A percentile compares a stretch with the other conserved stretches of the same genome.
These are phyloP conservation scores for Eulacestoma nigropectus DNA, from an alignment of 2,113 vertebrate genomes.

Conservation along the genomic window DNA sequence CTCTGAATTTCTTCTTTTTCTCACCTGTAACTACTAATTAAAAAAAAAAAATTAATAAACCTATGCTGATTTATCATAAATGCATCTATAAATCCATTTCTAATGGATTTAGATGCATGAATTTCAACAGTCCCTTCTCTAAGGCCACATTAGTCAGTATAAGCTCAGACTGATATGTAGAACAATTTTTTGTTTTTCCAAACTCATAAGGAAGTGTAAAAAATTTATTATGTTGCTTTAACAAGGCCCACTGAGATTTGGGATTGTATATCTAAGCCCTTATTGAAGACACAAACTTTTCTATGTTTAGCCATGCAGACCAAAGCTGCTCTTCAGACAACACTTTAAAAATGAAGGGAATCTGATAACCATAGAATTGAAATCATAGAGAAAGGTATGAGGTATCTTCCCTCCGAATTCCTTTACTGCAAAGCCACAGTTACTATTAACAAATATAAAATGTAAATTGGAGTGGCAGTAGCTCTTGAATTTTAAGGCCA, in stretches of 20 bases:
- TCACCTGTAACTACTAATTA: background rate
- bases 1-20: constrained; percentile 44
- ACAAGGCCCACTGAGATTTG: constrained; percentile 68
- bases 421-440: background rate
- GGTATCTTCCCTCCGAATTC: background rate
- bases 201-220: constrained; percentile 65
- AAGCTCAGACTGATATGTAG: constrained; percentile 60
- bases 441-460: background rate
- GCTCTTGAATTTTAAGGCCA: background rate
- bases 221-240: constrained; percentile 70
- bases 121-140: constrained; percentile 67
- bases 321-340: constrained; percentile 36
- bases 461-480: background rate
- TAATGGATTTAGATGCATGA: constrained; percentile 42
- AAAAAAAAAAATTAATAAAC: constrained; percentile 39
- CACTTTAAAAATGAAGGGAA: background rate
- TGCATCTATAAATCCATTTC: constrained; percentile 57
- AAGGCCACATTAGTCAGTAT: constrained; percentile 62
- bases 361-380: background rate
- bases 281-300: constrained; percentile 65
- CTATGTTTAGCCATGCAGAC: constrained; percentile 61
- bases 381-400: background rate
- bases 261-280: constrained; percentile 67
- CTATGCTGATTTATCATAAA: constrained; percentile 67
- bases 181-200: background rate